Evolutionary conservation across 2,113 vertebrate genomes (phyloP), one percentile per base, ranked within the genome.

Genomic region (Gallinago jamesoni): DNA sequence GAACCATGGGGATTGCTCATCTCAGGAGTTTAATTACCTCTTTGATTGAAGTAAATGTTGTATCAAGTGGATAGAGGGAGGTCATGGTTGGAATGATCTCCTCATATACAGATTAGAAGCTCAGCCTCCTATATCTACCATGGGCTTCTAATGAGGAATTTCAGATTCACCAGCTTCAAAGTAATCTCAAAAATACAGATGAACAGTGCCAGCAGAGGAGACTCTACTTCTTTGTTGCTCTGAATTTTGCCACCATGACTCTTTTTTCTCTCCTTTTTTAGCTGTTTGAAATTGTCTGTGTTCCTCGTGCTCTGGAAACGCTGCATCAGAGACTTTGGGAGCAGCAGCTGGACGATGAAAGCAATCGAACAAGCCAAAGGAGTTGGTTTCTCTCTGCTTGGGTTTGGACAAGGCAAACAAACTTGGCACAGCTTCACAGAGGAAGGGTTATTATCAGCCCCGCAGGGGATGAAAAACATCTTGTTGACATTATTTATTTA

Each of bases 21-120:
- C 95, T 93, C 76, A 50, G 94, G 85, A 68, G 83, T 68, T 95
- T 96, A 96, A 96, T 92, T 94, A 87, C 86, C 82, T 84, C 95
- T 96, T 90, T 87, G 86, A 95, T 64, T 92, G 86, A 95, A 75
- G 80, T 75, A 88, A 96, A 92, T 60, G 88, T 90, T 90, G 73
- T 84, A 90, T 60, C 88, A 81, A 90, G 73, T 90, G 76, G 33
- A 62, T 48, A 78, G 80, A 86, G 68, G 73, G 64, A 92, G 90
- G 93, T 91, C 83, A 88, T 41, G 43, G 73, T 30, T 90, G 76
- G 47, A 92, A 77, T 90, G 75, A 84, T 94, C 75, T 91, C 75
- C 68, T 84, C 30, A 37, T 23, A 25, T 1, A n/a, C 67, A 68
- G 80, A 89, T 94, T 31, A 90, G 73, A 92, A 84, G 85, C 30